Evolutionary conservation across 2,113 vertebrate species (phyloP), one percentile per base, ranked within the genome.

Genomic region (Cercopithecus mona): DNA sequence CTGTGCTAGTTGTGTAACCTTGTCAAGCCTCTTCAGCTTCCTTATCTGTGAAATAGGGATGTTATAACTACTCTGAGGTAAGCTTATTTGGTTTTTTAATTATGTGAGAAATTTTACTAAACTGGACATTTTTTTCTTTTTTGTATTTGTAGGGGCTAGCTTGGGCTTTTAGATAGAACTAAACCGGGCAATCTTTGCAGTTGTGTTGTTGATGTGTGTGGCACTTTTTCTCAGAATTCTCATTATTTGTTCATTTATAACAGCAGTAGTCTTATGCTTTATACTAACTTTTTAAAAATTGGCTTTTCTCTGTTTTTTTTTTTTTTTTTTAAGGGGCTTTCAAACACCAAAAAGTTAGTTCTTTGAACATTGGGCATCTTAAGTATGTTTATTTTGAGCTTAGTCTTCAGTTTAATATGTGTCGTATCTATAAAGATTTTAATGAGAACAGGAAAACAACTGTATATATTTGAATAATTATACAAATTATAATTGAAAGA

Each of bases 361-460:
- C 48, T 70, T 14, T 76, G 50, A 92, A 76, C 57, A 50, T 8
- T 64, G 43, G 84, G 5, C 88, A 32, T 83, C 35, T 72, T 73
- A 91, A 73, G 40, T 59, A 40, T 78, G 27, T 90, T 93, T 80
- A 86, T 61, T 83, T 92, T 96, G 52, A 94, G 10, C 64, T 91
- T 96, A 83, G 12, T 45, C 25, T 72, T 94, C 9, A 50, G 8
- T 90, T 93, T 76, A 75, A 43, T 72, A 5, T 91, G 32, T 70
- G 13, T 88, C 59, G 55, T 79, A 35, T 13, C 59, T 94, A 80
- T 72, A 89, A 84, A 81, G 9, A 83, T 52, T 93, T 72, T 90
- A 52, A 66, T 23, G 73, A 85, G 32, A 83, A 70, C 9, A 61
- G 50, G 22, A 83, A 66, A 86, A 80, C 81, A 79, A 61, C 38